Evolutionary conservation across 1,140 invertebrate species (phyloP), one percentile per base, ranked within the genome.

Genomic region (Drosophila repletoides): DNA sequence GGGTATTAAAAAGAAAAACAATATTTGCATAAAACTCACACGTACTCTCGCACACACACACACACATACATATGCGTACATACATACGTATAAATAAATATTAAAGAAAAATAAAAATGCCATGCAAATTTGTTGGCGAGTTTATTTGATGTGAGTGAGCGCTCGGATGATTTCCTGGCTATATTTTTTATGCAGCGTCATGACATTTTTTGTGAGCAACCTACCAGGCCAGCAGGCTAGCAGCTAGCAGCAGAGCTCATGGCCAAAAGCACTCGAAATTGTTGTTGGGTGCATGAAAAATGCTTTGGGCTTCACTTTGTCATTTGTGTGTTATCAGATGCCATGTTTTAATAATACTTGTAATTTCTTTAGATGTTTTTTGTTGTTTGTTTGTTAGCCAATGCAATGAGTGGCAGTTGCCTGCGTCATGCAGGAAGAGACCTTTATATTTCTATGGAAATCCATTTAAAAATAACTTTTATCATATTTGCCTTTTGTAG

Each of bases 21-120:
- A 67, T 81, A 81, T 75, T 81, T 81, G 76, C 76, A 81, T 76
- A 72, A 65, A 65, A 63, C 74, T 64, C 36, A 36, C 64, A 52
- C 29, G 43, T 7, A 58, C n/a, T 29, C 17, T 19, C 38, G 24
- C 12, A 24, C 53, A 9, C 34, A 12, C 21, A 28, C 14, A 26
- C 7, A 22, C 10, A 34, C 1, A 34, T 5, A 31, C 14, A 43
- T 15, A 24, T 45, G 29, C n/a, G n/a, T n/a, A n/a, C n/a, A n/a
- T n/a, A n/a, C n/a, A 34, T 24, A 45, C 61, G 55, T 60, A 52
- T 64, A 64, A 63, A 79, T 76, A 68, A 72, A 81, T 72, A 81
- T 72, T 72, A 69, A 65, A 72, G 58, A 38, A 38, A 64, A 76
- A 76, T 55, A 66, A 81, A 81, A 83, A 69, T 81, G 68, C 17